Conservation (phyloP, 2,113 vertebrate species). For the Nansenia antarctica region DNA sequence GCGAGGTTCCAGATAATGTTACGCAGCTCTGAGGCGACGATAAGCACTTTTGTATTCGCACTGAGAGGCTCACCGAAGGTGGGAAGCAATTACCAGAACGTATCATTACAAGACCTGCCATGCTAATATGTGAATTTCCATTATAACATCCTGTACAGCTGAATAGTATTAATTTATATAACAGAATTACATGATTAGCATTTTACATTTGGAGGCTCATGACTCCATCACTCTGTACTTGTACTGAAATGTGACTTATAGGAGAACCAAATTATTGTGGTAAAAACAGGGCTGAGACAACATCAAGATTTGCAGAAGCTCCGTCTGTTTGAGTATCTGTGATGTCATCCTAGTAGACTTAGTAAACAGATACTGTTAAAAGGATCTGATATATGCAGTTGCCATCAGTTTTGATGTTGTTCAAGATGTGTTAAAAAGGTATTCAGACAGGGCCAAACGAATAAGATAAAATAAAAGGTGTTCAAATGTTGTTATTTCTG, state of each 20-base stretch:
- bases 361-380: too few relatives aligned
- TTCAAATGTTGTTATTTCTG: too few relatives aligned
- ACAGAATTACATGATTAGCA: not conserved
- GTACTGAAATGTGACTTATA: not conserved
- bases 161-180: not conserved
- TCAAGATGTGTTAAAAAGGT: too few relatives aligned
- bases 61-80: not conserved
- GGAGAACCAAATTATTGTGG: not conserved
- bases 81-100: not conserved
- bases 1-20: not conserved
- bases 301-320: too few relatives aligned
- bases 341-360: too few relatives aligned
- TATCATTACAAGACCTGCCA: constrained; percentile 1
- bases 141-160: not conserved
- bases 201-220: not conserved
- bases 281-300: too few relatives aligned
- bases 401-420: too few relatives aligned
- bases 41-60: not conserved
- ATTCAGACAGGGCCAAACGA: too few relatives aligned
- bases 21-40: not conserved
- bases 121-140: not conserved
- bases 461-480: too few relatives aligned
- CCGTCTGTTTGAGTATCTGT: too few relatives aligned
- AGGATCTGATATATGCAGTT: too few relatives aligned
- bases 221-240: not conserved